phyloP scores from a whole-genome alignment of 2,888 invertebrate genomes.

The Nowickia ferox region DNA sequence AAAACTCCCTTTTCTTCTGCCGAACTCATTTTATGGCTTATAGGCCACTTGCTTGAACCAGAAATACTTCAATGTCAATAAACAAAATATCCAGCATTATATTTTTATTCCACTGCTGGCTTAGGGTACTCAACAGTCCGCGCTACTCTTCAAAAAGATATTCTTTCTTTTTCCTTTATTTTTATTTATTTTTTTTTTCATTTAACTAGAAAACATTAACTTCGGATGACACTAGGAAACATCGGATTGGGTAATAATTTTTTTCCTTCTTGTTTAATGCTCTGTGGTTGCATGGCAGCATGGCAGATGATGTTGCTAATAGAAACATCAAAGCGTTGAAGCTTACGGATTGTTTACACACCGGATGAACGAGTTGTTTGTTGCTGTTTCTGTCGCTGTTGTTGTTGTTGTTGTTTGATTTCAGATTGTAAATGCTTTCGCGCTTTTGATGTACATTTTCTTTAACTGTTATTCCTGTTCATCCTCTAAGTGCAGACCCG shows the following conservation, averaged over 20 bases:
- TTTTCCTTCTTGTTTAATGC: conserved; percentile 13
- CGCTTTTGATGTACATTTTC: conserved; percentile 58
- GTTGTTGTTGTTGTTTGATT: conserved; percentile 34
- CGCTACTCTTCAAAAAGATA: neutral
- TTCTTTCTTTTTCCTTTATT: neutral
- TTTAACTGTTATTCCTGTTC: neutral
- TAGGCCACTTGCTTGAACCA: neutral
- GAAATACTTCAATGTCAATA: neutral
- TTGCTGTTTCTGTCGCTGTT: conserved; percentile 21
- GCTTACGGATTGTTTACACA: conserved; percentile 81
- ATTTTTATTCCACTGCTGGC: neutral
- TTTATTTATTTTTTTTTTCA: conserved; percentile 22
- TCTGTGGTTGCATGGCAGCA: conserved; percentile 12
- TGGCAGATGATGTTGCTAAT: conserved; percentile 66
- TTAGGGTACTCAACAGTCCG: conserved; percentile 8
- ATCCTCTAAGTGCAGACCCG: neutral
- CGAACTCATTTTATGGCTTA: no score
- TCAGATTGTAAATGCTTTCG: conserved; percentile 38
- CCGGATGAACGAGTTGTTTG: conserved; percentile 76
- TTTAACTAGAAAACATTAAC: conserved; percentile 77
- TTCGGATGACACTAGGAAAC: conserved; percentile 76
- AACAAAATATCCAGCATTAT: no score
- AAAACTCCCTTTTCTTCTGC: no score
- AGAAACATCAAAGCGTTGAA: conserved; percentile 80
- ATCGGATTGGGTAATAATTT: conserved; percentile 73